These are phyloP conservation scores for Apogon talboti DNA, from an alignment of 2,797 vertebrate species.

Conservation along the genomic window DNA sequence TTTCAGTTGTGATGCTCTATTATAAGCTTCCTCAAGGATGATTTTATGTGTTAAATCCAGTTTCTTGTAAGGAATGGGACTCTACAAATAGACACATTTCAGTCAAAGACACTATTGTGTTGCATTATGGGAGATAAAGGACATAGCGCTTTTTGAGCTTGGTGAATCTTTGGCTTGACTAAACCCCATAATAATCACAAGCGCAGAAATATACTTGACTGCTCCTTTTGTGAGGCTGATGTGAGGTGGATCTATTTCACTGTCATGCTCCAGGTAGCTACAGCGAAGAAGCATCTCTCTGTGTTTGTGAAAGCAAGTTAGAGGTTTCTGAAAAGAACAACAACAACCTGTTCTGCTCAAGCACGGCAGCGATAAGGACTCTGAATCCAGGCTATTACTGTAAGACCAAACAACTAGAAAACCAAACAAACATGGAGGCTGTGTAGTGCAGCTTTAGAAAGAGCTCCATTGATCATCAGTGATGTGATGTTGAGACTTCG, in stretches of 20 bases:
- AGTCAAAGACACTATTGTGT: no score
- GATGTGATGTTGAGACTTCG: constrained; percentile 4
- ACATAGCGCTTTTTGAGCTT: no score
- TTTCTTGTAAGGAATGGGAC: no score
- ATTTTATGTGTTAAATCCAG: no score
- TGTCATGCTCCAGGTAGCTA: constrained; percentile 15
- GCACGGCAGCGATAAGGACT: constrained; percentile 39
- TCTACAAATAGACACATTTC: no score
- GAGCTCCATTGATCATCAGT: constrained; percentile 40
- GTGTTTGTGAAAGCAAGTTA: not conserved
- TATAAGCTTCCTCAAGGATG: no score
- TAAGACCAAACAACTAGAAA: constrained; percentile 45
- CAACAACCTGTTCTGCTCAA: constrained; percentile 25
- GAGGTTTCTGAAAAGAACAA: constrained; percentile 7
- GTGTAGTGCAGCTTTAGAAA: constrained; percentile 35
- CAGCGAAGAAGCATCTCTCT: constrained; percentile 1
- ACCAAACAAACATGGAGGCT: constrained; percentile 38
- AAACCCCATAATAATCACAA: not conserved
- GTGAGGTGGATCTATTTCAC: constrained; percentile 31
- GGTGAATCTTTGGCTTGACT: no score
- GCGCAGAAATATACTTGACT: constrained; percentile 5
- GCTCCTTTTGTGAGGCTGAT: constrained; percentile 4
- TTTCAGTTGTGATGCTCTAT: no score
- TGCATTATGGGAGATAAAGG: no score
- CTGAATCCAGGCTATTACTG: constrained; percentile 50